Evolutionary conservation across 2,888 invertebrate species (phyloP).

Genomic region (Nephrotoma flavescens): DNA sequence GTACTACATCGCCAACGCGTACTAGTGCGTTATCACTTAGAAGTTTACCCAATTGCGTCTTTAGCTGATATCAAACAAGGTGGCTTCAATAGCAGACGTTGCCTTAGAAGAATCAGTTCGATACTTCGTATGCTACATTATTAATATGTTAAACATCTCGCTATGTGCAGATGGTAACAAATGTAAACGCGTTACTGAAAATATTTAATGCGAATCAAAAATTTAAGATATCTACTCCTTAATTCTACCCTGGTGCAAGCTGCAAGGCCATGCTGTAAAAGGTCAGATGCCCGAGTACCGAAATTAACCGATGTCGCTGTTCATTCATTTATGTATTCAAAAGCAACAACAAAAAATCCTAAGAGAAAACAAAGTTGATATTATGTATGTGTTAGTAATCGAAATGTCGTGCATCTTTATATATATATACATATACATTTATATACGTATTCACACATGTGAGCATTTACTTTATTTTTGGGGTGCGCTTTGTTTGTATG

Average conservation of each 20-base stretch:
- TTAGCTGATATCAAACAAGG: too few relatives aligned
- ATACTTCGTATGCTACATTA: too few relatives aligned
- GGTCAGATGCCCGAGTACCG: conserved; percentile 2
- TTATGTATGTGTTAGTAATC: not conserved
- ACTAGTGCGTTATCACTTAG: too few relatives aligned
- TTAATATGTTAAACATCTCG: too few relatives aligned
- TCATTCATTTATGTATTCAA: not conserved
- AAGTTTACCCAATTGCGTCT: too few relatives aligned
- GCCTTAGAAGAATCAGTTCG: too few relatives aligned
- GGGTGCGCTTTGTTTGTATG: not conserved
- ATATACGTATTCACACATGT: not conserved
- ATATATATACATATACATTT: not conserved
- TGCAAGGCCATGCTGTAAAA: conserved; percentile 1
- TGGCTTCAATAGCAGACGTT: too few relatives aligned
- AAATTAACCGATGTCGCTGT: not conserved
- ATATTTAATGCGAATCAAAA: too few relatives aligned
- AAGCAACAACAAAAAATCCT: not conserved
- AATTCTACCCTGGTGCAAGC: not conserved
- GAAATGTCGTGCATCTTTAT: not conserved
- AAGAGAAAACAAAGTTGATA: not conserved
- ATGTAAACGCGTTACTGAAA: too few relatives aligned
- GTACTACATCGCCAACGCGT: too few relatives aligned
- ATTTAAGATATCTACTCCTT: not conserved
- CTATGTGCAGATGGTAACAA: too few relatives aligned
- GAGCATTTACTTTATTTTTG: not conserved